Conservation (phyloP, 2,113 vertebrate species). For the Uria aalge region DNA sequence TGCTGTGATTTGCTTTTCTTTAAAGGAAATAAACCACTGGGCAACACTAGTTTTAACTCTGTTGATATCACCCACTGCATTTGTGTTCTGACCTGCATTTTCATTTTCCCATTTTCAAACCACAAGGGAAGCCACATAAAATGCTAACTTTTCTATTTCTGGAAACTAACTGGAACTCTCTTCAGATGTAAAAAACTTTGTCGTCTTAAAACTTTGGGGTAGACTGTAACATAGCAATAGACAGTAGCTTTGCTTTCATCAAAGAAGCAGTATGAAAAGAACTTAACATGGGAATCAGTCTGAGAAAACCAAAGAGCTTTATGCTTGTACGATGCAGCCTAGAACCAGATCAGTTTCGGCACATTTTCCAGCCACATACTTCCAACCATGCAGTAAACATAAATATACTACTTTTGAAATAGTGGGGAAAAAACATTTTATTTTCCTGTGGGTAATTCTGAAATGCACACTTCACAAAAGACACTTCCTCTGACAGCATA, state of each 20-base stretch:
- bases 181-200: neutral
- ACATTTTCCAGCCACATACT: neutral
- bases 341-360: neutral
- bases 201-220: neutral
- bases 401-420: neutral
- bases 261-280: neutral
- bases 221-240: neutral
- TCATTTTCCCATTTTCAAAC: neutral
- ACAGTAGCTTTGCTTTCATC: neutral
- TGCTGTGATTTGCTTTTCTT: neutral
- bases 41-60: neutral
- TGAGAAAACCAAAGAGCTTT: neutral
- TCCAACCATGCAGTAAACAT: neutral
- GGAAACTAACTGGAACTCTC: neutral
- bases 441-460: neutral
- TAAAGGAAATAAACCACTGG: neutral
- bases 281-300: neutral
- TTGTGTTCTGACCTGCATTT: neutral
- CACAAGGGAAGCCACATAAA: neutral
- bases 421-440: neutral
- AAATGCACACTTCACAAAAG: neutral
- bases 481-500: neutral
- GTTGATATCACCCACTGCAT: neutral
- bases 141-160: neutral
- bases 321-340: neutral